Base-by-base conservation (phyloP, 2,797 vertebrate species). In the Arctocebus calabarensis region DNA sequence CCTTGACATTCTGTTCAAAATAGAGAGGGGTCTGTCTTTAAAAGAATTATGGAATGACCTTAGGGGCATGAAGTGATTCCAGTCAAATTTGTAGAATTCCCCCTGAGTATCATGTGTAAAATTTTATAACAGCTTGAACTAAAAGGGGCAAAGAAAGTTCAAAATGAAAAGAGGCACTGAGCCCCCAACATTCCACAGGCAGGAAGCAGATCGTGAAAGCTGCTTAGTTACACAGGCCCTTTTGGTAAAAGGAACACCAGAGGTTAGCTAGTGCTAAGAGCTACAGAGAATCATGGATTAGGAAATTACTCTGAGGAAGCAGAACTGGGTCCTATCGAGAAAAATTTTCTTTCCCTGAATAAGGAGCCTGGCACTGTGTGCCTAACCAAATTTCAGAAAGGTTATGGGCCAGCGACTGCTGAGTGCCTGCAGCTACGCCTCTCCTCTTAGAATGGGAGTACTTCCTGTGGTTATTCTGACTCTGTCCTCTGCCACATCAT, bases 41-140 rank as follows among this genome's bases (percentile, higher is more conserved):
- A 96, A 96, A 82, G 78, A 85, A 95, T 94, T 74, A 81, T 71
- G 27, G 37, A 86, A 37, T 95, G 95, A 74, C 61, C 95, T 96
- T 37, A 25, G 13, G 70, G 37, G 7, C 81, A 87, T 37, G 43
- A 91, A 87, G 57, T 92, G 48, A 97, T 64, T n/a, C 23, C 37
- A 84, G 29, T n/a, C 62, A 88, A 93, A 88, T 74, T 95, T 86
- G 78, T 4, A 92, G 78, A 95, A 92, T 84, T 77, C 61, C 86
- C 43, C 78, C 71, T 62, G 71, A 84, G 74, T 61, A 55, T n/a
- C 40, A 87, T 84, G 34, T 79, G 71, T 78, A 68, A 93, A 87
- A 71, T 88, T 48, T 71, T 85, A 11, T 52, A 73, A 22, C 40
- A 78, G 27, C 37, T 91, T 73, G 22, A 86, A 94, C 29, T 77